Percentiles rank a stretch among this genome's conserved stretches.
phyloP scores from a whole-genome alignment of 2,113 vertebrate species.

The Micronycteris hirsuta region DNA sequence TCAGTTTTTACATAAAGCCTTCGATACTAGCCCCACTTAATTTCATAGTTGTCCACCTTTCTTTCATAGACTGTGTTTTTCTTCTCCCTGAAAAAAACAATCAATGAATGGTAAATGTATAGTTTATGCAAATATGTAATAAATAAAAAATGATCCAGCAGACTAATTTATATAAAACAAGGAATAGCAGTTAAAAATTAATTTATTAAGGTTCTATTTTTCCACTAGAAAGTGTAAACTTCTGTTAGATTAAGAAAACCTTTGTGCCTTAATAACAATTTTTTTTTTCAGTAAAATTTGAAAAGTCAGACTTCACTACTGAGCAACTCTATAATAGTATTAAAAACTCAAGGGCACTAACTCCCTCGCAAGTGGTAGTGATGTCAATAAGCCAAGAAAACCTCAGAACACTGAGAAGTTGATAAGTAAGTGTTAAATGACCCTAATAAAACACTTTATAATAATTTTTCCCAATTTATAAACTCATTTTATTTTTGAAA shows the following conservation, averaged over 20 bases:
- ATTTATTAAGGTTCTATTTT: background rate
- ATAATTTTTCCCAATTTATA: background rate
- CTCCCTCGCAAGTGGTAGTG: background rate
- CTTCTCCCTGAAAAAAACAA: background rate
- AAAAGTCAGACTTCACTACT: background rate
- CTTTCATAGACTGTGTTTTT: background rate
- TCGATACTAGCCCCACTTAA: background rate
- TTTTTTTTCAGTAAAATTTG: background rate
- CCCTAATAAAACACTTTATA: background rate
- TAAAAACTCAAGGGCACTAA: background rate
- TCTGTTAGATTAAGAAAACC: background rate
- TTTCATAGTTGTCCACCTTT: background rate
- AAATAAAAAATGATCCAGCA: background rate
- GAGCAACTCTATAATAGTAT: background rate
- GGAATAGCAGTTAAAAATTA: background rate
- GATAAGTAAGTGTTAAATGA: background rate
- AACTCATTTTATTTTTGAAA: background rate
- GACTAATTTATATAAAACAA: background rate
- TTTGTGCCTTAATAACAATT: background rate
- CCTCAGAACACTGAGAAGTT: background rate
- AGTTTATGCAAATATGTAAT: background rate
- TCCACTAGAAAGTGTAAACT: background rate
- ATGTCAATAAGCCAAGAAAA: background rate
- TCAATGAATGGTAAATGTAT: background rate
- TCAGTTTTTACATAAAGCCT: background rate